Percentiles rank a stretch among this genome's conserved stretches.
These are phyloP conservation scores for Rutpela maculata DNA, from an alignment of 2,888 invertebrate genomes.

Conservation along the genomic window DNA sequence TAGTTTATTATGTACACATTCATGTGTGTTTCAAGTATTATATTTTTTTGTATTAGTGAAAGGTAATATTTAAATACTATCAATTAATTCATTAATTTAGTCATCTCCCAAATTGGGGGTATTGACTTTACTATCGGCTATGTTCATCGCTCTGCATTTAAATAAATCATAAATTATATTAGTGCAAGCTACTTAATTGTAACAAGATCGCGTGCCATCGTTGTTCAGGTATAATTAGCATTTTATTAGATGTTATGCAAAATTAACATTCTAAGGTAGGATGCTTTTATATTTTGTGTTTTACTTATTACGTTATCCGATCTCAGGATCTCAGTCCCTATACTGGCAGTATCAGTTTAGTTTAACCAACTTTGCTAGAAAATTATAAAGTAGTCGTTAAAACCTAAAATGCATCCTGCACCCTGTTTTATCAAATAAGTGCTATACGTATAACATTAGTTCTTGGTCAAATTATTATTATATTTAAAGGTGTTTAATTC, in stretches of 20 bases:
- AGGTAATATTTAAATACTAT: background rate
- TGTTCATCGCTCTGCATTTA: constrained; percentile 1
- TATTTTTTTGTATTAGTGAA: background rate
- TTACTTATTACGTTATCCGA: background rate
- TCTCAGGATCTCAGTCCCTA: background rate
- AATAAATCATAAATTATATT: constrained; percentile 7
- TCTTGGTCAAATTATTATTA: no score
- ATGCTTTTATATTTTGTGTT: background rate
- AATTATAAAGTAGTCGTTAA: no score
- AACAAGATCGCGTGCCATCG: background rate
- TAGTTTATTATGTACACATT: background rate
- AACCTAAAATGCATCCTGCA: no score
- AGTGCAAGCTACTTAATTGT: background rate
- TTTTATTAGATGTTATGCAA: background rate
- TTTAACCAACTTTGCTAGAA: background rate
- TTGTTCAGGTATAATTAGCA: background rate
- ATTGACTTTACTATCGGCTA: no score
- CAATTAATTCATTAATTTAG: background rate
- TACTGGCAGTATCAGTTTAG: background rate
- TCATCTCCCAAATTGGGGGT: background rate
- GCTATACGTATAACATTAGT: no score
- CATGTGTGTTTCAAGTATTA: background rate
- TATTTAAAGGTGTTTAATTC: no score
- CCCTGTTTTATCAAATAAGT: no score
- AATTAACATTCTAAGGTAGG: background rate